Base-by-base conservation (phyloP, 2,888 invertebrate genomes). In the Proisotoma minuta region DNA sequence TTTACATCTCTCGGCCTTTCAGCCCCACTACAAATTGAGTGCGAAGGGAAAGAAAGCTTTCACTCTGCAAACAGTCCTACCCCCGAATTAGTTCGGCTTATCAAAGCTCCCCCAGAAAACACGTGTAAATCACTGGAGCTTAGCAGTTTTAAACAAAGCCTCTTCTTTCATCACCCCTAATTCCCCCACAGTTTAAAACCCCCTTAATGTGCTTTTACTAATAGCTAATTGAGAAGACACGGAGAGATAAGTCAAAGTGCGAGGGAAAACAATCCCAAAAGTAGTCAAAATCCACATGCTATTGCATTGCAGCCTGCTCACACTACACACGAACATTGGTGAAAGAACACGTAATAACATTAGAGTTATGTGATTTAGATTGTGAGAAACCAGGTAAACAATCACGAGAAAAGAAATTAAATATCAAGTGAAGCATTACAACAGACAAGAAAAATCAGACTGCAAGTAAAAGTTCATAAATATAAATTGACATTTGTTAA, bases 41-140 rank as follows among this genome's bases (percentile, higher is more conserved):
- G 62, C 34, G 50, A 56, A 57, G 57, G 56, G 60, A 58, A 65
- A 62, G 51, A 49, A 54, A 57, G 64, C 66, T 69, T 64, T 66
- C 69, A 69, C 66, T 62, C 51, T 61, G 62, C 58, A 66, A 62
- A 61, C 62, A 60, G 60, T 63, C 59, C 65, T 65, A 63, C 63
- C 51, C 63, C 56, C 5, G 43, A 43, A 43, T 43, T 43, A 43
- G 43, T 43, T 15, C 43, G 20, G 20, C 18, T 43, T 43, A 43
- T 43, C 18, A 43, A 20, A 43, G 43, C 18, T n/a, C 20, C 18
- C 10, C 29, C 64, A 59, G 60, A 66, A 69, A 69, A 66, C 66
- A 69, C 64, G 69, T 69, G 69, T 69, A 66, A 69, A 69, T 69
- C 69, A 69, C 64, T 66, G 59, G 47, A 63, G 68, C 66, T 69